phyloP scores from a whole-genome alignment of 2,113 vertebrate species.

The Argyrosomus japonicus region DNA sequence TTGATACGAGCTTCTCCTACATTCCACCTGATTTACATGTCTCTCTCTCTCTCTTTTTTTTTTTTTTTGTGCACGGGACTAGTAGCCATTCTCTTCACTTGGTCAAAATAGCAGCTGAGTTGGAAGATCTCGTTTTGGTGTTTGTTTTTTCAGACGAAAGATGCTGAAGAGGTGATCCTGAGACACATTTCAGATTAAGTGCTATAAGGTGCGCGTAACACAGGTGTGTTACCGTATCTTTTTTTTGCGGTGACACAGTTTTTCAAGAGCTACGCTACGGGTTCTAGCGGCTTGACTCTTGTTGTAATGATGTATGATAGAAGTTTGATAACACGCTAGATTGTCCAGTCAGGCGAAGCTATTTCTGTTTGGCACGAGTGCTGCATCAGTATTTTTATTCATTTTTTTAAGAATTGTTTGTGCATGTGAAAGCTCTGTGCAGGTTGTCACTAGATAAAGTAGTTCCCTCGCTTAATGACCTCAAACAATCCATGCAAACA shows the following conservation, averaged over 20 bases:
- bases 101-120: constrained; percentile 57
- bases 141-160: constrained; percentile 30
- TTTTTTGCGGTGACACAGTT: constrained; percentile 26
- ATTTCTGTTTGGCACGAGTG: constrained; percentile 26
- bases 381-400: not conserved
- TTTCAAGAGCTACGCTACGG: constrained; percentile 14
- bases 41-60: constrained; percentile 18
- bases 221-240: constrained; percentile 43
- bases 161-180: constrained; percentile 52
- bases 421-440: not conserved
- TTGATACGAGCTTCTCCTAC: constrained; percentile 62
- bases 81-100: constrained; percentile 29
- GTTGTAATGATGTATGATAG: constrained; percentile 20
- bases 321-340: constrained; percentile 13
- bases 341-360: constrained; percentile 1
- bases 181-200: constrained; percentile 39
- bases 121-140: constrained; percentile 19
- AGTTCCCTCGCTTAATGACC: not conserved
- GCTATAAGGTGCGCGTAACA: constrained; percentile 7
- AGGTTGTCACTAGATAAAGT: not conserved
- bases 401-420: not conserved
- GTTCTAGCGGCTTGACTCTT: constrained; percentile 12
- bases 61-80: not conserved
- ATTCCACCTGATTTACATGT: constrained; percentile 79
- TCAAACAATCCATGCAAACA: constrained; percentile 12